A percentile compares a stretch with the other conserved stretches of the same genome.
Conservation (phyloP, 1,140 invertebrate genomes). For the Delia radicum region DNA sequence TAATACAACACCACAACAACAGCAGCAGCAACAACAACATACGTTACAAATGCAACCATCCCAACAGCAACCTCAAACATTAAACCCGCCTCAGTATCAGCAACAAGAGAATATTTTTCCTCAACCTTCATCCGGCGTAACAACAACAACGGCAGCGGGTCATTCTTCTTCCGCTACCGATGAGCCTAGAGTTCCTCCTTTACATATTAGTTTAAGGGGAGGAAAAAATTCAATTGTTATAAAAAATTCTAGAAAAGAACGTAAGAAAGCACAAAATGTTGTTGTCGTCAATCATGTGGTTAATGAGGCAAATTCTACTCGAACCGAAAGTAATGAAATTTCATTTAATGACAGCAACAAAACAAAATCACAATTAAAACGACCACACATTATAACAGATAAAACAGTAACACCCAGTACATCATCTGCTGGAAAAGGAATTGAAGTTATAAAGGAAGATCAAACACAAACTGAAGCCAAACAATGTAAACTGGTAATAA, state of each 20-base stretch:
- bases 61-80: constrained; percentile 33
- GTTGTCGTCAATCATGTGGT: neutral
- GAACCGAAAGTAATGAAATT: constrained; percentile 4
- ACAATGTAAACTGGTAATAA: neutral
- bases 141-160: constrained; percentile 34
- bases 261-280: constrained; percentile 60
- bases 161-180: constrained; percentile 56
- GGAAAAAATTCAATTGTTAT: constrained; percentile 86
- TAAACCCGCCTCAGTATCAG: constrained; percentile 21
- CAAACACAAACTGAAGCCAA: neutral
- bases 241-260: constrained; percentile 75
- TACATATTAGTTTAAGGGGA: constrained; percentile 85
- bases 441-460: neutral
- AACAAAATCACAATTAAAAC: constrained; percentile 35
- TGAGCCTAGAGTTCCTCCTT: constrained; percentile 80
- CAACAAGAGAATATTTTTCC: constrained; percentile 5
- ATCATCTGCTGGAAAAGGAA: constrained; percentile 38
- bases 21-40: constrained; percentile 27
- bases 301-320: neutral
- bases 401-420: constrained; percentile 33
- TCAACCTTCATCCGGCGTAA: neutral
- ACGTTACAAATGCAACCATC: constrained; percentile 24
- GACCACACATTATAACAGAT: neutral
- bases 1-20: constrained; percentile 24
- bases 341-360: constrained; percentile 28